These are phyloP conservation scores for Tuberolachnus salignus DNA, from an alignment of 2,888 invertebrate genomes.

Conservation along the genomic window DNA sequence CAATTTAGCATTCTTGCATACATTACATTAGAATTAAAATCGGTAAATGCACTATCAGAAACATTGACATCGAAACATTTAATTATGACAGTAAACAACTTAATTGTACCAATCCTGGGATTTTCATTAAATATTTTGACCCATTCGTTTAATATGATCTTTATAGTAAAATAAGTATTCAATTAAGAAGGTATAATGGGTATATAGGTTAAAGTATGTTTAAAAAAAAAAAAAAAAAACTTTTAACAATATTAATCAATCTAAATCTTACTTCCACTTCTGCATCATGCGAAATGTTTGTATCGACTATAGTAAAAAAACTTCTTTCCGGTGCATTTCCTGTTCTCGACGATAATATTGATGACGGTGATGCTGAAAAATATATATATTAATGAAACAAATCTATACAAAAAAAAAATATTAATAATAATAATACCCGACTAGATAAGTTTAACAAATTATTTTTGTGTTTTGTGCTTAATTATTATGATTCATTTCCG, in stretches of 20 bases:
- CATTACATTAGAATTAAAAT: slow-evolving; percentile 18
- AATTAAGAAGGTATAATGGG: background rate
- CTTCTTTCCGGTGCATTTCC: background rate
- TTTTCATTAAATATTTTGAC: slow-evolving; percentile 5
- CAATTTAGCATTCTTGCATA: background rate
- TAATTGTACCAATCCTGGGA: slow-evolving; percentile 20
- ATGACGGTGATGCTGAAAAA: slow-evolving; percentile 15
- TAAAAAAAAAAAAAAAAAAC: background rate
- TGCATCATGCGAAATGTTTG: background rate
- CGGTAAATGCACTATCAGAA: background rate
- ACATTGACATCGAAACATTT: slow-evolving; percentile 41
- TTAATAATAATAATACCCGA: too few relatives aligned
- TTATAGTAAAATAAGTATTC: background rate
- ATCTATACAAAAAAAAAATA: too few relatives aligned
- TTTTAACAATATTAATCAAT: too few relatives aligned
- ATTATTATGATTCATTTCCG: too few relatives aligned
- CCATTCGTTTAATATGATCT: slow-evolving; percentile 24
- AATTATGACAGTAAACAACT: slow-evolving; percentile 32
- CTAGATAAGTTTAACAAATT: too few relatives aligned
- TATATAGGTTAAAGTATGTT: background rate
- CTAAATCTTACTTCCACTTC: slow-evolving; percentile 20
- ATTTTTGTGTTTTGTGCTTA: too few relatives aligned
- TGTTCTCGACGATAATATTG: background rate
- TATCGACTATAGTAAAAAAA: slow-evolving; percentile 4
- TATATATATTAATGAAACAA: background rate